Evolutionary conservation across 2,113 vertebrate species (phyloP).

Genomic region (Peromyscus californicus): DNA sequence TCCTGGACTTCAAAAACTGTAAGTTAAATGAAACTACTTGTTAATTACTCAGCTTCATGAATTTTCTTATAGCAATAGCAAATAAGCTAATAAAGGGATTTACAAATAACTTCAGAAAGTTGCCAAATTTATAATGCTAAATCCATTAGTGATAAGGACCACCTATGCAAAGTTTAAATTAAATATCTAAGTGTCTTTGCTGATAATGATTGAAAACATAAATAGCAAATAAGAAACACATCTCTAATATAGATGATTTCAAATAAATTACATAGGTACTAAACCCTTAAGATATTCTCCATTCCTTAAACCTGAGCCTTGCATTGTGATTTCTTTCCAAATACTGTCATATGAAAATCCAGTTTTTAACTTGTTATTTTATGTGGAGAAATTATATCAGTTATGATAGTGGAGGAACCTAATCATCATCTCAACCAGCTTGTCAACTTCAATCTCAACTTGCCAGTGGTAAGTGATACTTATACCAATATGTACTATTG

Average conservation of each 20-base stretch:
- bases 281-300: background rate
- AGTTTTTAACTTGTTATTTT: slow-evolving; percentile 9
- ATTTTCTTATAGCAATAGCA: background rate
- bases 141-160: slow-evolving; percentile 20
- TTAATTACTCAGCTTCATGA: background rate
- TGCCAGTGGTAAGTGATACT: background rate
- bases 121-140: slow-evolving; percentile 25
- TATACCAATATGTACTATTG: background rate
- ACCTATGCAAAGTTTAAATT: slow-evolving; percentile 35
- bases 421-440: background rate
- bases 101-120: slow-evolving; percentile 35
- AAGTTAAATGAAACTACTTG: background rate
- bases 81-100: background rate
- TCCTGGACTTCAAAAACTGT: background rate
- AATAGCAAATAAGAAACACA: background rate
- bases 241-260: background rate
- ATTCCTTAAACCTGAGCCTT: slow-evolving; percentile 16
- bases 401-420: background rate
- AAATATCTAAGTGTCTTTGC: background rate
- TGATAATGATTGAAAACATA: slow-evolving; percentile 26
- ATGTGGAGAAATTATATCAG: background rate
- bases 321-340: background rate
- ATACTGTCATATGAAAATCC: background rate
- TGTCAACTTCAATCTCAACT: slow-evolving; percentile 15
- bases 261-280: slow-evolving; percentile 28